A percentile compares a stretch with the other conserved stretches of the same genome.
These are phyloP conservation scores for Lycodopsis pacificus DNA, from an alignment of 2,797 vertebrate species.

Conservation along the genomic window DNA sequence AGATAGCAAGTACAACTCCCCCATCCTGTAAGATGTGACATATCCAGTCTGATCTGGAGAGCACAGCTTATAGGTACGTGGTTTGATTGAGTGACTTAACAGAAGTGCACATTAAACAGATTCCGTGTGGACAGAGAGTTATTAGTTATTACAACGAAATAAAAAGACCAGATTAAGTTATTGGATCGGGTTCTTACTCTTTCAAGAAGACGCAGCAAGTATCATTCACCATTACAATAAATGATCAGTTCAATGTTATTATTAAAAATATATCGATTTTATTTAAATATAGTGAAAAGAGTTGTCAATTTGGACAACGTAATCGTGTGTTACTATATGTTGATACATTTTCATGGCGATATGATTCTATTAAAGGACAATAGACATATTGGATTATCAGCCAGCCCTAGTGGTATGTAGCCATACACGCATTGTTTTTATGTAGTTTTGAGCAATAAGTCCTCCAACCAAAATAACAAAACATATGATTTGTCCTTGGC, in stretches of 20 bases:
- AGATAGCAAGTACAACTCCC: not conserved
- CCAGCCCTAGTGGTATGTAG: not conserved
- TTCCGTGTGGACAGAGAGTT: not conserved
- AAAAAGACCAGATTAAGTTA: too few species aligned
- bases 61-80: not conserved
- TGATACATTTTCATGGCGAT: not conserved
- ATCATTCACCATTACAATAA: not conserved
- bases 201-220: not conserved
- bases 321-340: not conserved
- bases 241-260: too few species aligned
- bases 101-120: not conserved
- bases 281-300: too few species aligned
- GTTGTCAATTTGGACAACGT: not conserved
- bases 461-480: not conserved
- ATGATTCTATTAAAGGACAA: not conserved
- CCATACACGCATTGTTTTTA: not conserved
- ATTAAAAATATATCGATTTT: too few species aligned
- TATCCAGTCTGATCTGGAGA: too few species aligned
- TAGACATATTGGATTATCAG: not conserved
- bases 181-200: not conserved
- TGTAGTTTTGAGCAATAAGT: not conserved
- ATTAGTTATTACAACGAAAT: too few species aligned
- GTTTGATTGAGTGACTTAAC: too few species aligned
- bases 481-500: not conserved
- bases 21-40: too few species aligned